Percentiles rank a stretch among this genome's conserved stretches.
Evolutionary conservation across 1,140 invertebrate species (phyloP).

Genomic region (Papilio polytes): DNA sequence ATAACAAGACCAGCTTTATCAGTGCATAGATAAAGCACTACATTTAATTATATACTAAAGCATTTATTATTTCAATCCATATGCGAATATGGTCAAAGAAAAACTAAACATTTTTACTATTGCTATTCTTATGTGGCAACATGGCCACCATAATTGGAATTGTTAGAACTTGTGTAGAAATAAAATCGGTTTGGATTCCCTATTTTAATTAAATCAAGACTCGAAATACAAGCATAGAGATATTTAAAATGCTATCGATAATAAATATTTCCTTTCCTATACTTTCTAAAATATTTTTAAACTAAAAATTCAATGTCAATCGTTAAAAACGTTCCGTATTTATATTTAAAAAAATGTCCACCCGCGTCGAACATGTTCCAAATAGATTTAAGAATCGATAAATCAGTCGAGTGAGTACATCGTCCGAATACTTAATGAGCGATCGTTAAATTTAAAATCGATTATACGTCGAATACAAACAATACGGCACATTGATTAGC

Average conservation of each 20-base stretch:
- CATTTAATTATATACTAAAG: neutral
- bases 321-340: neutral
- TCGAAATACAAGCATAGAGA: neutral
- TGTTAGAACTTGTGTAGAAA: neutral
- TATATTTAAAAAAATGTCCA: slow-evolving; percentile 11
- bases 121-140: too few relatives aligned
- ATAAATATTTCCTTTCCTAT: neutral
- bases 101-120: too few relatives aligned
- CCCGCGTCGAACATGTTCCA: slow-evolving; percentile 4
- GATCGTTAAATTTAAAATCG: slow-evolving; percentile 25
- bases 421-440: slow-evolving; percentile 19
- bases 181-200: neutral
- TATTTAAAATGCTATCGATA: neutral
- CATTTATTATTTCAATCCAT: neutral
- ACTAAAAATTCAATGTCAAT: neutral
- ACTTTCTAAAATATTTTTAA: neutral
- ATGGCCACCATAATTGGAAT: neutral
- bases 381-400: slow-evolving; percentile 27
- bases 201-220: neutral
- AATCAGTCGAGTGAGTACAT: slow-evolving; percentile 4
- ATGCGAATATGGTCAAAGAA: neutral
- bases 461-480: slow-evolving; percentile 33
- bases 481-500: slow-evolving; percentile 39
- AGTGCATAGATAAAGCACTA: slow-evolving; percentile 70
- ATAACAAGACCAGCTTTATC: slow-evolving; percentile 72